phyloP scores from a whole-genome alignment of 1,140 invertebrate genomes.

The Palaemon carinicauda region DNA sequence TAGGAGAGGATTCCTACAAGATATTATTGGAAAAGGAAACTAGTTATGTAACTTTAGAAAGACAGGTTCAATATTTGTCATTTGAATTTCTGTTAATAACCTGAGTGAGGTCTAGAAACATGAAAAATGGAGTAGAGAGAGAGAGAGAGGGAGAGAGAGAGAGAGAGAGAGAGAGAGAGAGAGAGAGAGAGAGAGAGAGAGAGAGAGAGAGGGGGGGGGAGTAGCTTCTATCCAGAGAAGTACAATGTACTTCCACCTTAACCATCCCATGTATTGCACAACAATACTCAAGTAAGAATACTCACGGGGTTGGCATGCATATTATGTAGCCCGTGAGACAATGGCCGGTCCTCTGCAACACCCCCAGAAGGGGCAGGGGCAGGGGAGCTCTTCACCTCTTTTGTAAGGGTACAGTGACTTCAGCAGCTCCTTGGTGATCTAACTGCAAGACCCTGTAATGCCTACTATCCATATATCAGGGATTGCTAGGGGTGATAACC shows the following conservation, averaged over 20 bases:
- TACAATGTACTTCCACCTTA: neutral
- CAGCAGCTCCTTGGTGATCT: neutral
- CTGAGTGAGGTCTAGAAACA: neutral
- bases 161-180: slow-evolving; percentile 14
- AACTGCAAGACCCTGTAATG: neutral
- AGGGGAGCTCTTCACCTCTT: neutral
- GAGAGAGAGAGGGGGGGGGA: neutral
- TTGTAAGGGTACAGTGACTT: slow-evolving; percentile 27
- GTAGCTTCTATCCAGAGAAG: neutral
- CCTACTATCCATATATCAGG: neutral
- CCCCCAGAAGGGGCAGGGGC: neutral
- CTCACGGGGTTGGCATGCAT: neutral
- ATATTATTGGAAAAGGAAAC: too few relatives aligned
- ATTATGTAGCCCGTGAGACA: slow-evolving; percentile 33
- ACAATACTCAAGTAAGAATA: slow-evolving; percentile 17
- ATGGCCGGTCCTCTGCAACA: slow-evolving; percentile 10
- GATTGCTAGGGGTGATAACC: neutral
- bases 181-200: slow-evolving; percentile 25
- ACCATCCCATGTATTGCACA: neutral
- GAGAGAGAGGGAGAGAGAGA: too few relatives aligned
- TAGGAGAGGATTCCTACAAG: too few relatives aligned
- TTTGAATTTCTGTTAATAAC: too few relatives aligned
- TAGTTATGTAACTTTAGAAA: too few relatives aligned
- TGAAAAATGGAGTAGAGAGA: neutral
- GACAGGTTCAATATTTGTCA: too few relatives aligned